phyloP scores from a whole-genome alignment of 2,113 vertebrate genomes.

The Burhinus bistriatus region DNA sequence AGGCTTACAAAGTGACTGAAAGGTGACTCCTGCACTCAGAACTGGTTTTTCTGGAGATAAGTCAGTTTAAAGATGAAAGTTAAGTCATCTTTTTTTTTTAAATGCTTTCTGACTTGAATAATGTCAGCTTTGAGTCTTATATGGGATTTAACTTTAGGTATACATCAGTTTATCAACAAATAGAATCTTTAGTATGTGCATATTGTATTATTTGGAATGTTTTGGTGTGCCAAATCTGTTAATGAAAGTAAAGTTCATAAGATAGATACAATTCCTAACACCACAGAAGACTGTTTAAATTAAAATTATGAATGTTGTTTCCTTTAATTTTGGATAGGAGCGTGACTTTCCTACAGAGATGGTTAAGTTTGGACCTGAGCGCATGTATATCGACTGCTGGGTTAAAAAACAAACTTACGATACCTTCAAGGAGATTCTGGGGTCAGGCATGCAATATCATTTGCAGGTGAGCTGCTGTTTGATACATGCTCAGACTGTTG shows the following conservation, averaged over 20 bases:
- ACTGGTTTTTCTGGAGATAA: neutral
- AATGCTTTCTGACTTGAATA: neutral
- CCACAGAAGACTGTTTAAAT: neutral
- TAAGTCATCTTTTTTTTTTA: neutral
- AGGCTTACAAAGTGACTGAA: neutral
- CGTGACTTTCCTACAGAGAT: slow-evolving; percentile 90
- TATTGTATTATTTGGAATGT: neutral
- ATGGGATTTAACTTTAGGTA: neutral
- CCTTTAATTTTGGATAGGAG: slow-evolving; percentile 73
- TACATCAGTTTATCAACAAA: neutral
- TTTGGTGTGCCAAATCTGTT: neutral
- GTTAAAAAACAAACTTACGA: slow-evolving; percentile 92
- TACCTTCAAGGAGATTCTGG: slow-evolving; percentile 91
- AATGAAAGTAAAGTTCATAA: neutral
- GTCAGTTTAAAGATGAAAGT: neutral
- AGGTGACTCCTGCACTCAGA: neutral
- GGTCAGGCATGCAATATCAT: slow-evolving; percentile 96
- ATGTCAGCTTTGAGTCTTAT: neutral
- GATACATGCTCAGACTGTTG: neutral
- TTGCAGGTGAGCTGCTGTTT: slow-evolving; percentile 81
- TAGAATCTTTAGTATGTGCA: neutral
- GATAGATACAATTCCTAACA: neutral
- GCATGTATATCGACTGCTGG: slow-evolving; percentile 97
- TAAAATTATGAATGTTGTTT: neutral
- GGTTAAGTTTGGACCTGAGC: slow-evolving; percentile 93